Base-by-base conservation (phyloP, 2,113 vertebrate genomes). In the Megaptera novaeangliae region DNA sequence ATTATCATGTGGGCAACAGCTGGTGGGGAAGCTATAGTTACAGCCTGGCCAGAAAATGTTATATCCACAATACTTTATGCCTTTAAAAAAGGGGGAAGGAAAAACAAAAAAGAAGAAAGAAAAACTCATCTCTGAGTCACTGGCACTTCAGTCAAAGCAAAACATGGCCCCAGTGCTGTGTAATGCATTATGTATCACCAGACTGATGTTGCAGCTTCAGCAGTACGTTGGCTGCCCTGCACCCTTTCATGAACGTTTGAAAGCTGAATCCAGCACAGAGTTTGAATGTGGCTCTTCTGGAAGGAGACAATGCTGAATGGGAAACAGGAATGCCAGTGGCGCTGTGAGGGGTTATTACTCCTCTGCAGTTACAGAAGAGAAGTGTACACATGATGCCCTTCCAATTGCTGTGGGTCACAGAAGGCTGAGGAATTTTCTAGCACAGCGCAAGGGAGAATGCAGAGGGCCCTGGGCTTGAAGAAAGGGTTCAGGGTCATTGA, bases 211-310 rank as follows among this genome's bases (percentile, higher is more conserved):
- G 20, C 88, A 80, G 95, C 74, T 90, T 94, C 77, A 88, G 69
- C 55, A 91, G 91, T 29, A 75, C 6, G n/a, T 10, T 94, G 82
- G 83, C 69, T 95, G 13, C 77, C 14, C 27, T 20, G 34, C 23
- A 12, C 59, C 95, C 80, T 96, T 29, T 74, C 77, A 21, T 41
- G 87, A 94, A 21, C 36, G 23, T 83, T 74, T 39, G 63, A 72
- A 88, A 64, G 87, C 74, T 68, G 92, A 96, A 55, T 97, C 94
- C 88, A 96, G 68, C 44, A 64, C 59, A 0, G 94, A 87, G 84
- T 80, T 68, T 94, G 57, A 55, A 63, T 39, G 46, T 92, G 31
- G 31, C 59, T 93, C 86, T 88, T 69, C 39, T 91, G 82, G 44
- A 92, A 87, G 59, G n/a, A 83, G 20, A 92, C 27, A 90, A 44